Conservation (phyloP, 1,140 invertebrate species). For the Lepidurus couesii region DNA sequence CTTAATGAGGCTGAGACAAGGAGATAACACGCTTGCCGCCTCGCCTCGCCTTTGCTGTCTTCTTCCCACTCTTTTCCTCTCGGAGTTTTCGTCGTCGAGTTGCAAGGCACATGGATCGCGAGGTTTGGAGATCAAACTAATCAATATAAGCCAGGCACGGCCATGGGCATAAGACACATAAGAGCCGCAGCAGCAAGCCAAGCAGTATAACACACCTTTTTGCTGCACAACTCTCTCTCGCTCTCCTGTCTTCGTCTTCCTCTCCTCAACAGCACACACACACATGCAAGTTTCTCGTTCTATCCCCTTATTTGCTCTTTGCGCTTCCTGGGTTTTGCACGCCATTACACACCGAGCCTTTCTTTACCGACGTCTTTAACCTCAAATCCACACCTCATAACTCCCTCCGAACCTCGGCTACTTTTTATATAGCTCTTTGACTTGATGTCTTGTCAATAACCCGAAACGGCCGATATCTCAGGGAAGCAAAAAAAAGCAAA, state of each 20-base stretch:
- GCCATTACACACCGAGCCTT: background rate
- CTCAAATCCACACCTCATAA: slow-evolving; percentile 15
- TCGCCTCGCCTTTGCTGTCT: background rate
- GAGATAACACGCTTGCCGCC: background rate
- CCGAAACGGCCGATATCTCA: background rate
- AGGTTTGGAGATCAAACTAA: slow-evolving; percentile 6
- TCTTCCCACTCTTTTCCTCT: background rate
- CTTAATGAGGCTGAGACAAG: slow-evolving; percentile 21
- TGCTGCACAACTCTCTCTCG: background rate
- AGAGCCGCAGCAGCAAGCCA: background rate
- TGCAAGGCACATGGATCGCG: background rate
- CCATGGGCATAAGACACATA: background rate
- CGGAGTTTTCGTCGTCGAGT: background rate
- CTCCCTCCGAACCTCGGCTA: background rate
- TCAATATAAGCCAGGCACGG: background rate
- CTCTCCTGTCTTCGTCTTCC: too few relatives aligned
- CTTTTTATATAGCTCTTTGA: background rate
- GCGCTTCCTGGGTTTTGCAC: background rate
- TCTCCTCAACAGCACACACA: too few relatives aligned
- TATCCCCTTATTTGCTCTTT: background rate
- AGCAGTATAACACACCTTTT: background rate
- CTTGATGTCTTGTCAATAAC: background rate
- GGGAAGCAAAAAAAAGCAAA: too few relatives aligned
- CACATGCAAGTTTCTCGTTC: background rate
- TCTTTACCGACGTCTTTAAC: background rate